Percentiles rank a stretch among this genome's conserved stretches.
Evolutionary conservation across 2,888 invertebrate species (phyloP).

Genomic region (Sesia bembeciformis): DNA sequence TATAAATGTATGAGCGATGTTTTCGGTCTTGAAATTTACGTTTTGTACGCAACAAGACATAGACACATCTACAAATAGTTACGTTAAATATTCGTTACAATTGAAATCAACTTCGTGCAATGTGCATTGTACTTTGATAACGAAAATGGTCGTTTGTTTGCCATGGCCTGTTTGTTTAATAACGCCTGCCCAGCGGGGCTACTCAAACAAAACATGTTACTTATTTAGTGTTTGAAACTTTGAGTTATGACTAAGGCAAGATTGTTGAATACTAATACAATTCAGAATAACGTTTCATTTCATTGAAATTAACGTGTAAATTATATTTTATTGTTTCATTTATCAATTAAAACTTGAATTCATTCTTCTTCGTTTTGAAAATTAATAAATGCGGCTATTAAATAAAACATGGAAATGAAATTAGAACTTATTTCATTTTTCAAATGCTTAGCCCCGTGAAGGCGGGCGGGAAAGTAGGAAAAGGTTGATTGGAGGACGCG

Average conservation of each 20-base stretch:
- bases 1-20: constrained; percentile 11
- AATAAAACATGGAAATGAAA: no score
- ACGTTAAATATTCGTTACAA: constrained; percentile 8
- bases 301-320: no score
- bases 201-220: no score
- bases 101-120: constrained; percentile 8
- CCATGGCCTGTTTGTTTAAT: neutral
- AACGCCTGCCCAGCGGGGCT: neutral
- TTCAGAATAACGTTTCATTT: no score
- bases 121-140: constrained; percentile 5
- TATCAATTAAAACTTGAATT: no score
- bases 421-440: neutral
- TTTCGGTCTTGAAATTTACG: constrained; percentile 11
- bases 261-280: no score
- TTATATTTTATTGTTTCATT: no score
- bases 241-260: no score
- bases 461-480: constrained; percentile 31
- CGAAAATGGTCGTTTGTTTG: constrained; percentile 7
- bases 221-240: no score
- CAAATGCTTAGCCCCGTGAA: constrained; percentile 8
- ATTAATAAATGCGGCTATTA: no score
- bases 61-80: neutral
- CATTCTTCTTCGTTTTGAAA: no score
- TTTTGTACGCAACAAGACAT: no score
- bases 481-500: constrained; percentile 18